Percentiles rank a stretch among this genome's conserved stretches.
Evolutionary conservation across 2,113 vertebrate species (phyloP).

Genomic region (Hassar affinis): DNA sequence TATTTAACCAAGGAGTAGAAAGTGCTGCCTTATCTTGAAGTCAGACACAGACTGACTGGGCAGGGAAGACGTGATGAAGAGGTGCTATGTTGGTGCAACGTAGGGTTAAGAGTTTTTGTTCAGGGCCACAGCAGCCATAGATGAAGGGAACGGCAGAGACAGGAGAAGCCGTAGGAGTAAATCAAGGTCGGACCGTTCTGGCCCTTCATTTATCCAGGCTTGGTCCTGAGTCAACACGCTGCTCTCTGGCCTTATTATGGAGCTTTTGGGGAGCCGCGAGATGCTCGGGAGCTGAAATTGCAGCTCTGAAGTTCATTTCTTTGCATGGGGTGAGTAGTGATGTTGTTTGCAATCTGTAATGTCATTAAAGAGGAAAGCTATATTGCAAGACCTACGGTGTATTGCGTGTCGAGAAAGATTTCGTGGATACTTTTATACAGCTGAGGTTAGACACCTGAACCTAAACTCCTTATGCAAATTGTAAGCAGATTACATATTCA

Average conservation of each 20-base stretch:
- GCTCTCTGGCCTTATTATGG: slow-evolving; percentile 31
- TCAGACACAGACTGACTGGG: too few species aligned
- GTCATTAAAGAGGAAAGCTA: background rate
- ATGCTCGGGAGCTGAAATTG: slow-evolving; percentile 10
- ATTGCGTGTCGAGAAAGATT: background rate
- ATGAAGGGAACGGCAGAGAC: slow-evolving; percentile 8
- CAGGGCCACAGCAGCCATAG: slow-evolving; percentile 7
- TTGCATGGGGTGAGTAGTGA: background rate
- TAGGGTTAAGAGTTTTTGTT: slow-evolving; percentile 22
- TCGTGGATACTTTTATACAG: background rate
- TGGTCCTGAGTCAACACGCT: slow-evolving; percentile 25
- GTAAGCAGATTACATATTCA: background rate
- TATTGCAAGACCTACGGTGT: too few species aligned
- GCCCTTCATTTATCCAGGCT: slow-evolving; percentile 38
- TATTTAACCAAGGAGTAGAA: background rate
- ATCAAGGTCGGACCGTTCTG: slow-evolving; percentile 21
- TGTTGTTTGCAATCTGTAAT: background rate
- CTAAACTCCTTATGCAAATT: background rate
- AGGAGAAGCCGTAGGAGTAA: slow-evolving; percentile 18
- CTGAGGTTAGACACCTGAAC: background rate
- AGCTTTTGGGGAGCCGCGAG: slow-evolving; percentile 10
- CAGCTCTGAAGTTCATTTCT: slow-evolving; percentile 17
- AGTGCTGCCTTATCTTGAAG: background rate
- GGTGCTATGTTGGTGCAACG: background rate
- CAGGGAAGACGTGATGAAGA: background rate